phyloP scores from a whole-genome alignment of 2,797 vertebrate species.

The Malacoraja senta region DNA sequence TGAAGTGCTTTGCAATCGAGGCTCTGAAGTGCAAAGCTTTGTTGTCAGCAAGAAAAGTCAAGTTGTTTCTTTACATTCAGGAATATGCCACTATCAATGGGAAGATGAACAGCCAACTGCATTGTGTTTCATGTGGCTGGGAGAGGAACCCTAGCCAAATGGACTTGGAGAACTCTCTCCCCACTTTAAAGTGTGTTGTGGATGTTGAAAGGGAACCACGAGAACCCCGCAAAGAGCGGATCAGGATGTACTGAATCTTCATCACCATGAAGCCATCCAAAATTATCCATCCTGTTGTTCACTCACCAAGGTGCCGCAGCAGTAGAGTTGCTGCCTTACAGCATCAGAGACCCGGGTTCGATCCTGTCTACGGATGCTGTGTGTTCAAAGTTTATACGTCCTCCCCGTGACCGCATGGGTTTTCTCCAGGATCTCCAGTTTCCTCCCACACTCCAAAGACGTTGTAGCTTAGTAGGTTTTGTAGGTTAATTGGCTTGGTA shows the following conservation, averaged over 20 bases:
- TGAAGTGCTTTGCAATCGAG: background rate
- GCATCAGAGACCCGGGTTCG: no score
- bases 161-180: no score
- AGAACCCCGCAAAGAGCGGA: background rate
- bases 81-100: background rate
- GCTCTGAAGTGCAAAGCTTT: background rate
- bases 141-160: background rate
- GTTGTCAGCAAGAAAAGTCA: background rate
- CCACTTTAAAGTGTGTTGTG: background rate
- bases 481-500: no score
- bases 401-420: no score
- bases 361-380: no score
- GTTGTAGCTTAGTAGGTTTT: no score
- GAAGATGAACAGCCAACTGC: background rate
- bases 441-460: no score
- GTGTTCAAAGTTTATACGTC: no score
- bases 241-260: background rate
- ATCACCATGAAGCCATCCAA: background rate
- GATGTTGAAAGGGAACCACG: background rate
- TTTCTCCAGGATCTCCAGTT: no score
- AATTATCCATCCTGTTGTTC: background rate
- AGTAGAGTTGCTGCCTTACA: no score
- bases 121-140: background rate
- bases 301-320: no score
- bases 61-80: background rate